Evolutionary conservation across 2,888 invertebrate genomes (phyloP), one percentile per base, ranked within the genome.

Genomic region (Onthophagus sagittarius): DNA sequence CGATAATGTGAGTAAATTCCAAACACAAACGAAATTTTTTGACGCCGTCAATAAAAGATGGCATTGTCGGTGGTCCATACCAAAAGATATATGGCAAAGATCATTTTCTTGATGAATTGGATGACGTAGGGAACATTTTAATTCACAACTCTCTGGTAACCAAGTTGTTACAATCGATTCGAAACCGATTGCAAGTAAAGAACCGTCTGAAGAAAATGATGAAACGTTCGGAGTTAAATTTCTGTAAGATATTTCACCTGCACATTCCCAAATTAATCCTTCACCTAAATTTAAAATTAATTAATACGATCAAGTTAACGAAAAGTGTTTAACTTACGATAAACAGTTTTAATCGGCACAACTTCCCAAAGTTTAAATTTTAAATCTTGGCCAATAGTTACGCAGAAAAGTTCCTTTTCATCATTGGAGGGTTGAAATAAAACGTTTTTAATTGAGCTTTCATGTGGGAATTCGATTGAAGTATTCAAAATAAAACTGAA

Each of bases 121-220:
- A 77, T 88, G 86, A 6, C 86, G 83, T 63, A 92, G 82, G 0
- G 89, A 88, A 71, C 88, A 87, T 79, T 89, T 88, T n/a, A 92
- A 79, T 70, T 88, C 86, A 73, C 88, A 86, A 0, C 86, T 86
- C 67, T 89, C 88, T 0, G 91, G 88, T 76, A 88, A 87, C 91
- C 93, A 95, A 23, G 93, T 83, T 0, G 94, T 94, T 67, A 94
- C 82, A 6, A 88, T 88, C 15, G 89, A 86, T 32, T 87, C 90
- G 85, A 92, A 94, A 7, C 89, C 90, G 11, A 92, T 91, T 4
- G 90, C 93, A 63, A 95, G 81, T 23, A 94, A 82, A 0, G 94
- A 93, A n/a, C 93, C 93, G 83, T 95, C 94, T 73, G 88, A 86
- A 0, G 93, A 91, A 84, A 94, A 94, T 65, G 88, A 88, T 1